Evolutionary conservation across 2,797 vertebrate species (phyloP).

Genomic region (Cryptoprocta ferox): DNA sequence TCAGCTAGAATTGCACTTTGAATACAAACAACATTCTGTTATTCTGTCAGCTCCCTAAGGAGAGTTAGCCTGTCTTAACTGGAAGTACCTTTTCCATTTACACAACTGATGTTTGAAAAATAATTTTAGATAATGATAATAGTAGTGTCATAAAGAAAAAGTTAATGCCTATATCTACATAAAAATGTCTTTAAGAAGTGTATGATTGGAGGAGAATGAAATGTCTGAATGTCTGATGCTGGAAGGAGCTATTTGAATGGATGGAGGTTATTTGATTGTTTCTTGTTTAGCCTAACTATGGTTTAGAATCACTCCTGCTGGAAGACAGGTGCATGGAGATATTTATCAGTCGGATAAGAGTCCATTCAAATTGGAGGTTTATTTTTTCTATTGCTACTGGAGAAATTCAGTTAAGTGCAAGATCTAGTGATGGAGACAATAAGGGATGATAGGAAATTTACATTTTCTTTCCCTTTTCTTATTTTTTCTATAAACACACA

Average conservation of each 20-base stretch:
- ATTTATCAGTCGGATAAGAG: not conserved
- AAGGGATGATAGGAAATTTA: not conserved
- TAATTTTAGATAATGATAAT: conserved; percentile 14
- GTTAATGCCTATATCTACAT: not conserved
- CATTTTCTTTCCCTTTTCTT: not conserved
- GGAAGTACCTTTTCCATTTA: conserved; percentile 29
- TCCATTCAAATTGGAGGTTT: not conserved
- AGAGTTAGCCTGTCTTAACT: conserved; percentile 54
- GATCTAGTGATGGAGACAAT: not conserved
- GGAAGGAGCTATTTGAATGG: not conserved
- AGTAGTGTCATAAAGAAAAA: not conserved
- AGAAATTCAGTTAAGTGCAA: not conserved
- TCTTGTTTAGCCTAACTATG: not conserved
- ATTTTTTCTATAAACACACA: not conserved
- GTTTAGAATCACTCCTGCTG: not conserved
- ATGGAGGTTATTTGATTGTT: not conserved
- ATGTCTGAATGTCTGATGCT: not conserved
- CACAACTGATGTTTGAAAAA: conserved; percentile 37
- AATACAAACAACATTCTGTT: conserved; percentile 72
- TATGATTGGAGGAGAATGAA: not conserved
- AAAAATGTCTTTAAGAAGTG: not conserved
- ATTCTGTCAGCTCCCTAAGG: conserved; percentile 61
- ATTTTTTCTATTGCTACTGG: not conserved
- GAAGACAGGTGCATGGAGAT: not conserved
- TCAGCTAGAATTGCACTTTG: conserved; percentile 73